Conservation (phyloP, 2,888 invertebrate genomes). For the Idaea dimidiata region DNA sequence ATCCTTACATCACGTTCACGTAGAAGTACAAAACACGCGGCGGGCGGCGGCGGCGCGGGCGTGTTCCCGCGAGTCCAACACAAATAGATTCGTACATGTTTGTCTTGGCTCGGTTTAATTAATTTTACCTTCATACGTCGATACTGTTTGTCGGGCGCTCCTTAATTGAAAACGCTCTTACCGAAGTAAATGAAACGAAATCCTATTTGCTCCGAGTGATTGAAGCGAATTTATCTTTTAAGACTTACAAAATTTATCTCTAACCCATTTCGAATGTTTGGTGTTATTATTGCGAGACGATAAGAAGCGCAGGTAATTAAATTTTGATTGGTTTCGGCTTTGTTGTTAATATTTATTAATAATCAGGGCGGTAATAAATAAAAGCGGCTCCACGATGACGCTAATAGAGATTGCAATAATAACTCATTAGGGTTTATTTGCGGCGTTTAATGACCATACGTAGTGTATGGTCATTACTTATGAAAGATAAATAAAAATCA, state of each 20-base stretch:
- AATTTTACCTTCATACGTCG: slow-evolving; percentile 80
- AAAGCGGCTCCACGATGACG: slow-evolving; percentile 50
- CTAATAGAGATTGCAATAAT: slow-evolving; percentile 66
- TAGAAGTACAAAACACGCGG: slow-evolving; percentile 15
- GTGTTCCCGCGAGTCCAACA: slow-evolving; percentile 60
- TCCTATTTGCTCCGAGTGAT: slow-evolving; percentile 78
- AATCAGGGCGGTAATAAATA: slow-evolving; percentile 63
- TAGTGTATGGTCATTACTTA: background rate
- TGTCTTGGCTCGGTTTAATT: slow-evolving; percentile 78
- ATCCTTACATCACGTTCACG: slow-evolving; percentile 38
- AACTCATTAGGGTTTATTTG: slow-evolving; percentile 66
- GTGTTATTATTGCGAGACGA: slow-evolving; percentile 51
- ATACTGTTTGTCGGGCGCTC: slow-evolving; percentile 76
- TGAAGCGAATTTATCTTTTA: slow-evolving; percentile 78
- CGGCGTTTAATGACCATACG: slow-evolving; percentile 49
- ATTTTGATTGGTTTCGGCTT: slow-evolving; percentile 68
- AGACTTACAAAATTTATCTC: slow-evolving; percentile 75
- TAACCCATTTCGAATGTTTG: slow-evolving; percentile 53
- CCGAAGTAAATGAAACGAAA: slow-evolving; percentile 77
- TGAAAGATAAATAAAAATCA: background rate
- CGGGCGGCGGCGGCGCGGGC: slow-evolving; percentile 14
- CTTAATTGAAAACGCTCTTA: slow-evolving; percentile 80
- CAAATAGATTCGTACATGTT: slow-evolving; percentile 76
- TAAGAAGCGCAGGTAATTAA: slow-evolving; percentile 68
- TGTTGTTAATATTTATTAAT: slow-evolving; percentile 72